phyloP scores from a whole-genome alignment of 1,140 invertebrate species.

The Copidosoma floridanum region DNA sequence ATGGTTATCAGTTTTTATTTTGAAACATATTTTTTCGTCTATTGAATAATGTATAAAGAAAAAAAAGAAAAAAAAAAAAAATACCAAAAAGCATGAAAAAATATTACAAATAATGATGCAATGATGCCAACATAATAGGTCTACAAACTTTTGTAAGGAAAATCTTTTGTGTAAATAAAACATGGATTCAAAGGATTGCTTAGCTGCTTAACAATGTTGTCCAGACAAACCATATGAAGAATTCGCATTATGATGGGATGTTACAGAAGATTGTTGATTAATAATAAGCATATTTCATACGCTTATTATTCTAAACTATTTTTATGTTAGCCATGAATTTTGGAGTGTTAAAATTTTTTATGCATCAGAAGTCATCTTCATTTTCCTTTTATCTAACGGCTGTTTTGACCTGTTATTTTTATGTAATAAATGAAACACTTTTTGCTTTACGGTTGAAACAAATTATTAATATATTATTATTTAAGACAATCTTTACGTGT shows the following conservation, averaged over 20 bases:
- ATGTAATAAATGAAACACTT: slow-evolving; percentile 19
- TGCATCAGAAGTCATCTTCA: slow-evolving; percentile 4
- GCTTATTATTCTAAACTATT: not conserved
- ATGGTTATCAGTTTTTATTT: slow-evolving; percentile 11
- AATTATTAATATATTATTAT: slow-evolving; percentile 14
- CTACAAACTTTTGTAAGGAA: slow-evolving; percentile 26
- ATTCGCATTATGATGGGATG: too few species aligned
- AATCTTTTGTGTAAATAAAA: slow-evolving; percentile 30
- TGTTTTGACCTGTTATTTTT: slow-evolving; percentile 18
- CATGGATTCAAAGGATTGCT: slow-evolving; percentile 16
- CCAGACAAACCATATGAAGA: too few species aligned
- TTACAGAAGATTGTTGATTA: slow-evolving; percentile 12
- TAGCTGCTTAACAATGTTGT: slow-evolving; percentile 17
- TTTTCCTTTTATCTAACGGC: slow-evolving; percentile 18
- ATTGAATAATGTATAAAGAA: too few species aligned
- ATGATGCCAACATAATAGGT: slow-evolving; percentile 30
- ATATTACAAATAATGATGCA: slow-evolving; percentile 25
- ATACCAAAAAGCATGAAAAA: slow-evolving; percentile 19
- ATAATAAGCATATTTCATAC: slow-evolving; percentile 15
- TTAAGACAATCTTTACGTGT: too few species aligned
- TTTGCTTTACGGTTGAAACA: slow-evolving; percentile 15
- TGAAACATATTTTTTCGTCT: not conserved
- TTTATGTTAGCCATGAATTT: slow-evolving; percentile 25
- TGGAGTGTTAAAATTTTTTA: slow-evolving; percentile 20
- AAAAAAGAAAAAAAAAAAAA: too few species aligned